Base-by-base conservation (phyloP, 2,888 invertebrate genomes). In the Copidosoma aretas region DNA sequence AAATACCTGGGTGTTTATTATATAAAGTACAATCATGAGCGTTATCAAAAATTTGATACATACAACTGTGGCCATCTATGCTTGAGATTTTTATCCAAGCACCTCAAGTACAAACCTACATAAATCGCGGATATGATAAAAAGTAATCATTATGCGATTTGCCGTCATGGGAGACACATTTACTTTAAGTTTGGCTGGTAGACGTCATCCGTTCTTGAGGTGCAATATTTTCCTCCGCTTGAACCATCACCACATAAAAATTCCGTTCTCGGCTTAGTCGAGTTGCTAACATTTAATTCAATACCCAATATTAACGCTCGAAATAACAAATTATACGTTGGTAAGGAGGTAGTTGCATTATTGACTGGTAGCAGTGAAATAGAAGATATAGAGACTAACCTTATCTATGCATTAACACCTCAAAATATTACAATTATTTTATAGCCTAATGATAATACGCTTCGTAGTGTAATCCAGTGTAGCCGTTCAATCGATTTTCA, bases 141-240 rank as follows among this genome's bases (percentile, higher is more conserved):
- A n/a, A n/a, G n/a, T n/a, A n/a, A n/a, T n/a, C n/a, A n/a, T n/a
- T n/a, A n/a, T n/a, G n/a, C n/a, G 3, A 8, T 32, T 49, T 5
- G 10, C n/a, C 49, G 49, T 49, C 49, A 19, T n/a, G 3, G 2
- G n/a, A 19, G 10, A 51, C 10, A 2, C 17, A 52, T 22, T 25
- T 79, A 81, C 73, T 56, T 64, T 60, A 8, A 32, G 32, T 32
- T 32, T 32, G 8, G 8, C 32, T 32, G 32, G 32, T 8, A 5
- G n/a, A 5, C 8, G 8, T 56, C 14, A 19, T 14, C 32, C 43
- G 15, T 56, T 52, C 39, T 75, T 64, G 75, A 71, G 71, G 73
- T 75, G 79, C 80, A 77, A 32, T 64, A 71, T 60, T 75, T 75
- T 68, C 72, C 76, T 24, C 73, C 81, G 64, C 79, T 75, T 41